Conservation (phyloP, 2,113 vertebrate species). For the Colistium nudipinnis region DNA sequence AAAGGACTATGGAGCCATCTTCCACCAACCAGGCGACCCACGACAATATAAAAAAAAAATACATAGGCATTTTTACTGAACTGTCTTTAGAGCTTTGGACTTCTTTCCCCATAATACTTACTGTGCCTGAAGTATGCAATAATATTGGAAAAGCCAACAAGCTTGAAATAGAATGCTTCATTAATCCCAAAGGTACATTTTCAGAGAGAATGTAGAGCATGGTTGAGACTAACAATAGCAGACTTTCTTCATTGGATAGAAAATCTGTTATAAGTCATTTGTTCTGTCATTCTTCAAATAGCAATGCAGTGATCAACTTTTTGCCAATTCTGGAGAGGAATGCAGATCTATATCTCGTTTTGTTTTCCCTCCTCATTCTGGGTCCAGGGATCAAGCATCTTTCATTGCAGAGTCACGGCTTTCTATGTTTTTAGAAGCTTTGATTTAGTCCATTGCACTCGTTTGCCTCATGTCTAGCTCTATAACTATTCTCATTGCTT, state of each 20-base stretch:
- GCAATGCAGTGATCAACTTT: slow-evolving; percentile 36
- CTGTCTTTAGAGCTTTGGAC: slow-evolving; percentile 13
- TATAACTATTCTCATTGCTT: slow-evolving; percentile 68
- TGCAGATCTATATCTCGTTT: slow-evolving; percentile 67
- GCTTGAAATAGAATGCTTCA: slow-evolving; percentile 15
- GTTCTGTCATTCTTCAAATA: slow-evolving; percentile 53
- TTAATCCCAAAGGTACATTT: slow-evolving; percentile 30
- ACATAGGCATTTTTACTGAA: slow-evolving; percentile 12
- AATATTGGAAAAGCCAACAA: slow-evolving; percentile 5
- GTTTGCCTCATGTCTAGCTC: slow-evolving; percentile 65
- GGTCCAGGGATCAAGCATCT: slow-evolving; percentile 57
- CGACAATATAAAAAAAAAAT: slow-evolving; percentile 14
- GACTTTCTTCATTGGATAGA: slow-evolving; percentile 43
- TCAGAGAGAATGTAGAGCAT: slow-evolving; percentile 33
- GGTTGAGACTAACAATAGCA: slow-evolving; percentile 27
- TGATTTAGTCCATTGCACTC: slow-evolving; percentile 66
- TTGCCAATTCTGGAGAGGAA: slow-evolving; percentile 61
- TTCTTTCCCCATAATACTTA: neutral
- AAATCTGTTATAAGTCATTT: slow-evolving; percentile 12
- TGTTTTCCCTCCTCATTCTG: slow-evolving; percentile 72
- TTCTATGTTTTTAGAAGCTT: slow-evolving; percentile 68
- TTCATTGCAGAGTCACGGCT: slow-evolving; percentile 63
- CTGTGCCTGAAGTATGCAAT: slow-evolving; percentile 9
- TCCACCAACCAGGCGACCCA: neutral
- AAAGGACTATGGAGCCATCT: neutral